A percentile compares a stretch with the other conserved stretches of the same genome.
Evolutionary conservation across 2,113 vertebrate genomes (phyloP).

Genomic region (Pteropus alecto): DNA sequence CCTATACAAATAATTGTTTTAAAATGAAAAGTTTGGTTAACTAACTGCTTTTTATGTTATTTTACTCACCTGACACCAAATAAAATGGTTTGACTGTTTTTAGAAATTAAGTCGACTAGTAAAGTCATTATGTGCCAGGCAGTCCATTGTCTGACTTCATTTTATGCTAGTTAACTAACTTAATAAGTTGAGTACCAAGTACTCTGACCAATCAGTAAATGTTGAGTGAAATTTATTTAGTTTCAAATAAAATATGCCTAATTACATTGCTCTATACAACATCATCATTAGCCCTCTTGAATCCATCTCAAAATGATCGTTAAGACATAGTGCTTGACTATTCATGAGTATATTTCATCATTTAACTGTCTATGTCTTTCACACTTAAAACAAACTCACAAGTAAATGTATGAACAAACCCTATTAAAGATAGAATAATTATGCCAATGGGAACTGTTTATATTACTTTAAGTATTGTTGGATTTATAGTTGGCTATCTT

Average conservation of each 20-base stretch:
- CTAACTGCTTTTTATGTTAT: not conserved
- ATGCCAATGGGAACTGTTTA: not conserved
- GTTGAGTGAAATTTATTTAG: slow-evolving; percentile 1
- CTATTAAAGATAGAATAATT: not conserved
- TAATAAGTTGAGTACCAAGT: not conserved
- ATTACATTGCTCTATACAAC: not conserved
- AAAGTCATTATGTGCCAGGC: not conserved
- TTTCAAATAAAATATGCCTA: not conserved
- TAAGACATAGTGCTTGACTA: not conserved
- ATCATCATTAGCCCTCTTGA: not conserved
- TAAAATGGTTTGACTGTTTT: not conserved
- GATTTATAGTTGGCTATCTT: not conserved
- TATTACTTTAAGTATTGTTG: not conserved
- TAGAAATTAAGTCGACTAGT: not conserved
- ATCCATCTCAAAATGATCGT: not conserved
- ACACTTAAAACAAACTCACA: not conserved
- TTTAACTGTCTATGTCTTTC: not conserved
- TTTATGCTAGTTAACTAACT: not conserved
- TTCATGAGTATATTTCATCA: not conserved
- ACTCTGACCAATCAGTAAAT: not conserved
- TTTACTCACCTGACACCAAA: not conserved
- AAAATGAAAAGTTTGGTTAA: not conserved
- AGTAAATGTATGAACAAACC: not conserved
- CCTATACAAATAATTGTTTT: not conserved
- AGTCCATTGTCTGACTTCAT: not conserved